Conservation (phyloP, 2,888 invertebrate species). For the Agrilus cyanescens region DNA sequence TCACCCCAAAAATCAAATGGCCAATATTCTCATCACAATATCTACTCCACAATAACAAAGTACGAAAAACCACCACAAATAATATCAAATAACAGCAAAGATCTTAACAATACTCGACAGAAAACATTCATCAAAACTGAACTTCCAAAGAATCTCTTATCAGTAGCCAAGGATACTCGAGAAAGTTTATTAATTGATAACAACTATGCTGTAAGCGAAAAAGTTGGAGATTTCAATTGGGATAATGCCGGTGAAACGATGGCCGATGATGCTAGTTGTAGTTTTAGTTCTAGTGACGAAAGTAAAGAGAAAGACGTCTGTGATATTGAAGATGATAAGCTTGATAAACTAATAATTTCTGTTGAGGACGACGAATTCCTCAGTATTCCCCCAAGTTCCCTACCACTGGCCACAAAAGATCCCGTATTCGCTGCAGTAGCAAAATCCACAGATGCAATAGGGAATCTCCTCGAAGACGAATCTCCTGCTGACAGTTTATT, state of each 20-base stretch:
- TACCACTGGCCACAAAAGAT: slow-evolving; percentile 56
- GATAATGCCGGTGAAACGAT: slow-evolving; percentile 52
- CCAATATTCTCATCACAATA: too few relatives aligned
- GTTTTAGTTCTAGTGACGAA: slow-evolving; percentile 43
- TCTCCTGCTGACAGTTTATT: slow-evolving; percentile 73
- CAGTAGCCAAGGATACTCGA: too few relatives aligned
- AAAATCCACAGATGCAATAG: slow-evolving; percentile 54
- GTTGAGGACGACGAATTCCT: too few relatives aligned
- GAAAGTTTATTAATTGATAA: too few relatives aligned
- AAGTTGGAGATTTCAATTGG: slow-evolving; percentile 38
- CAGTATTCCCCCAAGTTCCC: too few relatives aligned
- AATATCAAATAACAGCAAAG: too few relatives aligned
- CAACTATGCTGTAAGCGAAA: too few relatives aligned
- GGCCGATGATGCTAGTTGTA: slow-evolving; percentile 47
- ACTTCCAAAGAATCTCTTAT: slow-evolving; percentile 4
- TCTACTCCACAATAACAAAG: too few relatives aligned
- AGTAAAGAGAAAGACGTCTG: slow-evolving; percentile 27
- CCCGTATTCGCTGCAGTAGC: slow-evolving; percentile 64
- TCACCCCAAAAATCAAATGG: too few relatives aligned
- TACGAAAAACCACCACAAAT: too few relatives aligned
- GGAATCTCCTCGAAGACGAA: slow-evolving; percentile 68
- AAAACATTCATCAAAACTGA: slow-evolving; percentile 27
- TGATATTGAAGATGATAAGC: too few relatives aligned
- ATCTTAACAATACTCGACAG: slow-evolving; percentile 1
- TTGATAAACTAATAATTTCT: too few relatives aligned